phyloP scores from a whole-genome alignment of 2,797 vertebrate genomes.

The Astyanax mexicanus region DNA sequence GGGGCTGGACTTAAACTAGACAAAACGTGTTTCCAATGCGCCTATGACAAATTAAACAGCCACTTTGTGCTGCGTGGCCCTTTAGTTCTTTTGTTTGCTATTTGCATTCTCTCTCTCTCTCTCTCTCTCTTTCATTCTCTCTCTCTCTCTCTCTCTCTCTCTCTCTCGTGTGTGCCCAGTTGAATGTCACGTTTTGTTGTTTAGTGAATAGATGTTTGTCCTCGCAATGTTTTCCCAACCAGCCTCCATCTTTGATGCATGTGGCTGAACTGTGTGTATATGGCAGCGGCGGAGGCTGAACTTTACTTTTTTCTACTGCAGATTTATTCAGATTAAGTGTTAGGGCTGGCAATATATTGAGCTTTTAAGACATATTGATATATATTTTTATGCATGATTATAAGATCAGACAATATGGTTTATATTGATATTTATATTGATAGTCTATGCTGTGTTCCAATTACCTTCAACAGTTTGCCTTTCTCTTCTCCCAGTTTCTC shows the following conservation, averaged over 20 bases:
- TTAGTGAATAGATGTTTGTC: slow-evolving; percentile 57
- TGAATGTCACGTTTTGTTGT: slow-evolving; percentile 55
- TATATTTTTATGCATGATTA: background rate
- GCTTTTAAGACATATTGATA: too few species aligned
- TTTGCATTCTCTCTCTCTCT: slow-evolving; percentile 15
- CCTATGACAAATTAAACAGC: slow-evolving; percentile 24
- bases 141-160: slow-evolving; percentile 6
- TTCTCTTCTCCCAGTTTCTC: too few species aligned
- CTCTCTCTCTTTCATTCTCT: slow-evolving; percentile 14
- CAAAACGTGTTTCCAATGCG: background rate
- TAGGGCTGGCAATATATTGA: too few species aligned
- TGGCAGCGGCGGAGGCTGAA: slow-evolving; percentile 7
- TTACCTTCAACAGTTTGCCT: too few species aligned
- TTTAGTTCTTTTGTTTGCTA: slow-evolving; percentile 42
- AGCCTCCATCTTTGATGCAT: slow-evolving; percentile 1
- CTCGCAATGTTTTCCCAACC: slow-evolving; percentile 40
- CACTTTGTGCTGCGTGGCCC: slow-evolving; percentile 13
- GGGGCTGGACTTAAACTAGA: slow-evolving; percentile 4
- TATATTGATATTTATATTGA: too few species aligned
- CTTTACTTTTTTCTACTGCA: slow-evolving; percentile 10
- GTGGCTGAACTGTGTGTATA: slow-evolving; percentile 8
- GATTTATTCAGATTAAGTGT: slow-evolving; percentile 43
- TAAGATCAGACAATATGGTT: too few species aligned
- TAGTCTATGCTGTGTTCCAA: too few species aligned
- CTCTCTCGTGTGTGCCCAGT: background rate